Evolutionary conservation across 2,888 invertebrate genomes (phyloP).

Genomic region (Palloptera scutellata): DNA sequence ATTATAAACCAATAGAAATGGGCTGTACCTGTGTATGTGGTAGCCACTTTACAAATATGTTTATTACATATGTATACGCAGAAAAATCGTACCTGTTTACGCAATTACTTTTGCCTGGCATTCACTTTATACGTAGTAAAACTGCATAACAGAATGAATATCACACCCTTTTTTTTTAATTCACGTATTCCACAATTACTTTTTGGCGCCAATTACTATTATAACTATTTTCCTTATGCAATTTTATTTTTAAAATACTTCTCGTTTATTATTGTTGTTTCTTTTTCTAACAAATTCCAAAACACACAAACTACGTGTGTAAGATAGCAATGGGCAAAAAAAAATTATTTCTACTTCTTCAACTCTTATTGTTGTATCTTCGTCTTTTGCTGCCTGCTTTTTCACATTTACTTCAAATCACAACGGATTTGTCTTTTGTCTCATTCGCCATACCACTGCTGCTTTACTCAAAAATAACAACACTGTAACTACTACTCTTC

Average conservation of each 20-base stretch:
- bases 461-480: slow-evolving; percentile 10
- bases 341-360: slow-evolving; percentile 16
- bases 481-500: slow-evolving; percentile 1
- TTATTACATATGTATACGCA: no score
- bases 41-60: no score
- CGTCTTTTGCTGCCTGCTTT: neutral
- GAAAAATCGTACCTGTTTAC: no score
- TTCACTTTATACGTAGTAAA: no score
- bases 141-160: no score
- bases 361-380: slow-evolving; percentile 1
- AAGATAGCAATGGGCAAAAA: slow-evolving; percentile 32
- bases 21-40: no score
- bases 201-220: no score
- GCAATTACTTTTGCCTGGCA: no score
- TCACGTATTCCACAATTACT: no score
- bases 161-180: no score
- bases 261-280: slow-evolving; percentile 57
- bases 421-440: neutral
- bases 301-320: slow-evolving; percentile 42
- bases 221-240: no score
- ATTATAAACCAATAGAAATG: no score
- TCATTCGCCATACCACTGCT: slow-evolving; percentile 11
- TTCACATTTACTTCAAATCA: slow-evolving; percentile 14
- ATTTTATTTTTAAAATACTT: slow-evolving; percentile 14
- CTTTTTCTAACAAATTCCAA: slow-evolving; percentile 59